Conservation (phyloP, 1,140 invertebrate genomes). For the Riptortus pedestris region DNA sequence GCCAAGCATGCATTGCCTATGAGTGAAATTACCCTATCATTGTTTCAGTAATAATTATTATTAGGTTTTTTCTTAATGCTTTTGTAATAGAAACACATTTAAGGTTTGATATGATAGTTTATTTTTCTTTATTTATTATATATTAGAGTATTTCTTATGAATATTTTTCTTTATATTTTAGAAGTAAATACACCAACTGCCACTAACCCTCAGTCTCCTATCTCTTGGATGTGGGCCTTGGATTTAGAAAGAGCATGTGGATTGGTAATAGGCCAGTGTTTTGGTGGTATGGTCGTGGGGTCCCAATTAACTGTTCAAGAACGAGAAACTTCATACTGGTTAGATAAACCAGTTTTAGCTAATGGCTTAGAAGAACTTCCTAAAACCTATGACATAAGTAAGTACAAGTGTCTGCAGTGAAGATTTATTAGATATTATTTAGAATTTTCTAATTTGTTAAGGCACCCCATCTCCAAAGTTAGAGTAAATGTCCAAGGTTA, state of each 20-base stretch:
- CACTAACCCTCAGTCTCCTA: constrained; percentile 36
- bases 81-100: no score
- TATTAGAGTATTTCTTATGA: neutral
- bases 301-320: constrained; percentile 40
- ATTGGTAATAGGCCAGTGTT: constrained; percentile 48
- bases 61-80: no score
- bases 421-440: no score
- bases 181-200: constrained; percentile 41
- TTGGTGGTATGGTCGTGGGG: constrained; percentile 48
- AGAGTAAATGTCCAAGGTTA: neutral
- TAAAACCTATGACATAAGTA: constrained; percentile 29
- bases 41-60: no score
- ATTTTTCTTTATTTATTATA: neutral
- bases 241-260: constrained; percentile 50
- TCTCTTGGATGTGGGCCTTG: constrained; percentile 49
- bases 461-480: neutral
- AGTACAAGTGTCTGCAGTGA: neutral
- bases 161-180: constrained; percentile 27
- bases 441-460: no score
- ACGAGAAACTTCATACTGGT: constrained; percentile 41
- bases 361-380: constrained; percentile 41
- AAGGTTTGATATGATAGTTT: no score
- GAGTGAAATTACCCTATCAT: no score
- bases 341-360: constrained; percentile 44
- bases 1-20: no score